Evolutionary conservation across 2,888 invertebrate genomes (phyloP), one percentile per base, ranked within the genome.

Genomic region (Eudiplozoon nipponicum): DNA sequence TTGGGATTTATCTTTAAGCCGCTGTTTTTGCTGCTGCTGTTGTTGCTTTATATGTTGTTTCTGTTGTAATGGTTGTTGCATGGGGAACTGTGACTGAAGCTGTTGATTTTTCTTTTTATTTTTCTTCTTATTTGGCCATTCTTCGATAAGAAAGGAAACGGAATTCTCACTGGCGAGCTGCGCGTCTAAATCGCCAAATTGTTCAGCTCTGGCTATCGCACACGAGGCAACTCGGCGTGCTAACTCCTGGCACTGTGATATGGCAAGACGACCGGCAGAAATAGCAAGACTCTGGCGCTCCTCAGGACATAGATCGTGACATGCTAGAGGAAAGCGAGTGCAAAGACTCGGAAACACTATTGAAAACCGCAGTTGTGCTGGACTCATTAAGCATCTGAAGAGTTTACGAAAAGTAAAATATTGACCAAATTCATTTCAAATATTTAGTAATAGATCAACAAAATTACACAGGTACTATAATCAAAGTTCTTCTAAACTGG

Each of bases 141-240:
- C 73, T 66, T 52, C 48, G 49, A 76, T 76, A 0, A 80, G 73
- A 40, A 86, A 72, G 19, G 76, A 67, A 51, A 74, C 70, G 4
- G 81, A 81, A 57, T 81, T 81, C 59, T 86, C 86, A 2, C 86
- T 81, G 46, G 86, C 61, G 18, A 90, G 61, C 58, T 65, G 46
- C 54, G 90, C 84, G 51, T 80, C 76, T 69, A 98, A 72, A 47
- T 74, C 74, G 55, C 86, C 81, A 53, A 94, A 90, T 52, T 90
- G 84, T 59, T 94, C 86, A 61, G 86, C 86, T 51, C 94, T 80
- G 3, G 84, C 78, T 1, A 84, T 84, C 34, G 94, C 81, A 28
- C 98, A 86, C 55, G 86, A 86, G 57, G 86, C 84, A 0, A 81
- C 81, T 58, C 90, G 86, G 57, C 84, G 84, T 0, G 86, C 78